phyloP scores from a whole-genome alignment of 2,113 vertebrate genomes.

The Poecile atricapillus region DNA sequence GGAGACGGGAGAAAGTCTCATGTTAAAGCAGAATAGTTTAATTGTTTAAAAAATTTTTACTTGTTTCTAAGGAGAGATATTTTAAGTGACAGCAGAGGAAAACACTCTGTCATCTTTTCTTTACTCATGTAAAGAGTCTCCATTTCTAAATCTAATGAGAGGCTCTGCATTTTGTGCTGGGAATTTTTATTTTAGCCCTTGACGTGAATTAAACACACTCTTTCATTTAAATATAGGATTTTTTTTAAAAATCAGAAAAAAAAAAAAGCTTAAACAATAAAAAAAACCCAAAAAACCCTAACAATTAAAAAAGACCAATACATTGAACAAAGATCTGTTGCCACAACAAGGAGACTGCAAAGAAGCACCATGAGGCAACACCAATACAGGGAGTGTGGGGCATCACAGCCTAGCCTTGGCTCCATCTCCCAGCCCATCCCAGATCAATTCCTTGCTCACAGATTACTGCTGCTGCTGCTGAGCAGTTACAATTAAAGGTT shows the following conservation, averaged over 20 bases:
- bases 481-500: background rate
- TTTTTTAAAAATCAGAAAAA: background rate
- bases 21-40: background rate
- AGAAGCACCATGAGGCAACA: background rate
- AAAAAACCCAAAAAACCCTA: background rate
- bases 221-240: background rate
- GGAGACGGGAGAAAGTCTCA: background rate
- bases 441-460: background rate
- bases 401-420: background rate
- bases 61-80: background rate
- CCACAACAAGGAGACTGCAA: background rate
- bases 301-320: fast-evolving
- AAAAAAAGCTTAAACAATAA: background rate
- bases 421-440: background rate
- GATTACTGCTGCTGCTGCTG: background rate
- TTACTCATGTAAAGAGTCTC: background rate
- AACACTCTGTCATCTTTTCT: background rate
- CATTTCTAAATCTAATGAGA: background rate
- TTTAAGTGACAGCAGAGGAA: background rate
- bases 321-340: background rate
- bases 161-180: background rate
- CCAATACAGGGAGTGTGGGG: fast-evolving
- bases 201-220: background rate
- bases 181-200: background rate
- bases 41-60: background rate